phyloP scores from a whole-genome alignment of 2,797 vertebrate species.

The Rhincodon typus region DNA sequence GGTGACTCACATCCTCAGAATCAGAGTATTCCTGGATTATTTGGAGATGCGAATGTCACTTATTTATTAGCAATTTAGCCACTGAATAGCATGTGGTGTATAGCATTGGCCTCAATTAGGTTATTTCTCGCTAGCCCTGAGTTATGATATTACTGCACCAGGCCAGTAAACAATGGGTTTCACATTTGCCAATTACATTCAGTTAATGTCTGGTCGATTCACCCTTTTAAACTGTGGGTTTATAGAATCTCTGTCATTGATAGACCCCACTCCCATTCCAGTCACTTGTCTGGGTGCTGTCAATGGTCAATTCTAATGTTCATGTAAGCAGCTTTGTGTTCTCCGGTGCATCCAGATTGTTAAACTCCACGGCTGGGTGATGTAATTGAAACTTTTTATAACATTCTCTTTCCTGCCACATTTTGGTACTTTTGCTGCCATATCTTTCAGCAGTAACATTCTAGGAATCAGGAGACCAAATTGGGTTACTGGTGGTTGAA shows the following conservation, averaged over 20 bases:
- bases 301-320: not conserved
- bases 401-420: not conserved
- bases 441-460: not conserved
- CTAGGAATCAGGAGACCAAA: not conserved
- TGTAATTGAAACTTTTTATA: not conserved
- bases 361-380: not conserved
- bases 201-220: not conserved
- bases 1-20: not conserved
- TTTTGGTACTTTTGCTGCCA: not conserved
- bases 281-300: not conserved
- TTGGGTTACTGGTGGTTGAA: not conserved
- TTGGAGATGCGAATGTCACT: not conserved
- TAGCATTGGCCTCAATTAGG: not conserved
- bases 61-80: not conserved
- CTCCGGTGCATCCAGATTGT: not conserved
- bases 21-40: not conserved
- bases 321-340: not conserved
- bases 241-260: not conserved
- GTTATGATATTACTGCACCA: not conserved
- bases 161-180: not conserved
- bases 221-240: not conserved
- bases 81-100: not conserved
- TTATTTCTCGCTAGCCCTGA: not conserved
- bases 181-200: not conserved
- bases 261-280: not conserved